Evolutionary conservation across 2,113 vertebrate species (phyloP).

Genomic region (Epinephelus lanceolatus): DNA sequence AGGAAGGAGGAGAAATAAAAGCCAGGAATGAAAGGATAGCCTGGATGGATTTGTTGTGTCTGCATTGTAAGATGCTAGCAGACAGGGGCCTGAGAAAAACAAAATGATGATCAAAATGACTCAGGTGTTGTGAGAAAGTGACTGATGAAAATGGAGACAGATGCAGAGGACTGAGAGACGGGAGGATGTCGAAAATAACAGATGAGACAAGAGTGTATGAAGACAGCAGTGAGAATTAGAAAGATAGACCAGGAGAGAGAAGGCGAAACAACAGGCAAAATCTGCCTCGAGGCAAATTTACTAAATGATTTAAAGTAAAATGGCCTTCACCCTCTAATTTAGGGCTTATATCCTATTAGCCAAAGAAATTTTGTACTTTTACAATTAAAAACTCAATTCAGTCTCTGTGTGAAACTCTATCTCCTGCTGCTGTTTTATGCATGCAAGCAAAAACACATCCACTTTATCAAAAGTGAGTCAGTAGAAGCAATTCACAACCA

Average conservation of each 20-base stretch:
- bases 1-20: conserved; percentile 28
- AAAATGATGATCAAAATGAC: conserved; percentile 15
- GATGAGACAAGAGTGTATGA: conserved; percentile 1
- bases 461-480: background rate
- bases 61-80: conserved; percentile 29
- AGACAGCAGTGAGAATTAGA: background rate
- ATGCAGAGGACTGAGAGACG: conserved; percentile 9
- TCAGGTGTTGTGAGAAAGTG: conserved; percentile 17
- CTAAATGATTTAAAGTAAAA: background rate
- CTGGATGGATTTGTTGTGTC: conserved; percentile 29
- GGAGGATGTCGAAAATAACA: conserved; percentile 3
- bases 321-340: background rate
- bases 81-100: conserved; percentile 5
- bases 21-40: background rate
- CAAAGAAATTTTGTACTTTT: background rate
- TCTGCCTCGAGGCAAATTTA: background rate
- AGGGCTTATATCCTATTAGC: background rate
- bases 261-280: background rate
- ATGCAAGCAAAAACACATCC: background rate
- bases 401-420: background rate
- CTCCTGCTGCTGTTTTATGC: background rate
- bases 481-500: background rate
- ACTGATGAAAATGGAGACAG: conserved; percentile 21
- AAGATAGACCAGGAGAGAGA: background rate
- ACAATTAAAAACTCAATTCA: background rate